Base-by-base conservation (phyloP, 2,113 vertebrate genomes). In the Bubo blakistoni region DNA sequence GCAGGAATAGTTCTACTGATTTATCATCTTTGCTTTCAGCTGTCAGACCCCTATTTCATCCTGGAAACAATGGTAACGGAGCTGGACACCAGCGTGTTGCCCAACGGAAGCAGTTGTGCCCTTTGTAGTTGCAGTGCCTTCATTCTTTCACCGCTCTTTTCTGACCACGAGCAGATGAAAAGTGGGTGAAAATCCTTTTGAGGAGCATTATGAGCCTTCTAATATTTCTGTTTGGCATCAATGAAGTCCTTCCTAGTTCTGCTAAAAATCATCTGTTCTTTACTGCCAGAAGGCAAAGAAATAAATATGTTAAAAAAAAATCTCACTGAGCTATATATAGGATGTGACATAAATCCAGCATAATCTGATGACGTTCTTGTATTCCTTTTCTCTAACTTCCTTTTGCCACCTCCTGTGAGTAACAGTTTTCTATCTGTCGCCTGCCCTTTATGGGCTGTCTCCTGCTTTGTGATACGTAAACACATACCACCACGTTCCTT, bases 391-490 rank as follows among this genome's bases (percentile, higher is more conserved):
- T 88, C 25, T 89, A n/a, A 87, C 65, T 92, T 92, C 10, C 32
- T 86, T 92, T 88, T 92, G 40, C 87, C 61, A 70, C 90, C 88
- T 96, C 80, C 80, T 95, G 66, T 95, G 92, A 93, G 62, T 92
- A 90, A 93, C 74, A 11, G 17, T 91, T 85, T 91, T 93, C 42
- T 66, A 1, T 62, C 70, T 95, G 88, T 94, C 0, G 40, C 86
- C 66, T 96, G 92, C 92, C 83, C 90, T 94, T 95, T 95, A 90
- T 87, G 81, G 80, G 42, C 82, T 91, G 87, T 96, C 88, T 91
- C 47, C 70, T 78, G 67, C 86, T 93, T 94, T 95, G 92, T 88
- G 89, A 90, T 94, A 92, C 86, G 74, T 92, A 95, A 90, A 80
- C 89, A 88, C 47, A 63, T 63, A 70, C 38, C 89, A 86, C 73